Evolutionary conservation across 2,888 invertebrate species (phyloP), one percentile per base, ranked within the genome.

Genomic region (Hofmannophila pseudospretella): DNA sequence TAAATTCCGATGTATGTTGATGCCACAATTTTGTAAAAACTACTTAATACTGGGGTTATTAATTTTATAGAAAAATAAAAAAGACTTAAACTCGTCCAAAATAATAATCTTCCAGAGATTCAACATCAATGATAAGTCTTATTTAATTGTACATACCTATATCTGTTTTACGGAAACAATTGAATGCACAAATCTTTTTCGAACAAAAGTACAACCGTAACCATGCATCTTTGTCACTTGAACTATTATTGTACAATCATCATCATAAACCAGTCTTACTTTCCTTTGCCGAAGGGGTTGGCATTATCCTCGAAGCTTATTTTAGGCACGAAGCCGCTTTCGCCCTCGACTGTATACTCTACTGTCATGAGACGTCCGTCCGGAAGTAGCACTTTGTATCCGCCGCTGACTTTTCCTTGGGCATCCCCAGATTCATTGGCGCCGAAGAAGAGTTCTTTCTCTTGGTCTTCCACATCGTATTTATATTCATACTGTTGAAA

Each of bases 341-440:
- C 90, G 4, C 90, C 91, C 49, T 93, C 91, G 0, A 92, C 92
- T 1, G 89, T 89, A 62, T 93, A 93, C 44, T 91, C 90, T 0
- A 93, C 93, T 0, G 90, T 91, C 92, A 93, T 92, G 23, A 92
- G 88, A 42, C 92, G 81, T 23, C 92, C 92, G 60, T 93, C 92
- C 2, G 93, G 91, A 8, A 93, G 78, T 45, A 90, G 84, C 1
- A 93, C 93, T 47, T 87, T 88, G 73, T 92, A 93, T 19, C 89
- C 90, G 12, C 93, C 93, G 37, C 89, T 79, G 31, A 89, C 89
- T 51, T 90, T 89, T 47, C 92, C 92, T 49, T 85, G 78, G 2
- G 88, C 89, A 51, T 92, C 91, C 1, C 91, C 92, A 19, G 79
- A 71, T 77, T 93, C 92, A 52, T 90, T 90, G 44, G 92, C 91